Evolutionary conservation across 2,888 invertebrate species (phyloP).

Genomic region (Spisula subtruncata): DNA sequence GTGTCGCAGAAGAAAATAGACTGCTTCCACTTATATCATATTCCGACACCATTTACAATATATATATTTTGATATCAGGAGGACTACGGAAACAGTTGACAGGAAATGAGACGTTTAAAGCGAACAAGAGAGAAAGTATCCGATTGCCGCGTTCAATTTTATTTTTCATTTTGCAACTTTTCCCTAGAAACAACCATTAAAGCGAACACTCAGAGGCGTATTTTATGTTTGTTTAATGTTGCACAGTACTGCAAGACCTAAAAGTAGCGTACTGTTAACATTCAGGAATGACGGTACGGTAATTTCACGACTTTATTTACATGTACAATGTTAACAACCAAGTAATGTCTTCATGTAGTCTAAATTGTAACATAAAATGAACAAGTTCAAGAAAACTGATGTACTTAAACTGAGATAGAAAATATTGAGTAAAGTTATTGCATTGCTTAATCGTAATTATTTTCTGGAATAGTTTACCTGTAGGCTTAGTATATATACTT

Average conservation of each 20-base stretch:
- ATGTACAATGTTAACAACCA: neutral
- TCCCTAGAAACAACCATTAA: neutral
- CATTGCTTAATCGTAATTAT: no score
- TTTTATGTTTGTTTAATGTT: neutral
- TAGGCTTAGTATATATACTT: no score
- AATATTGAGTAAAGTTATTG: no score
- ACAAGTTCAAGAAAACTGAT: neutral
- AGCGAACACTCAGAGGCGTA: neutral
- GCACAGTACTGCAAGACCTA: neutral
- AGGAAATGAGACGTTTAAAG: neutral
- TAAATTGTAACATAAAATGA: slow-evolving; percentile 15
- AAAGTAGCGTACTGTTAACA: neutral
- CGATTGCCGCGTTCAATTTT: neutral
- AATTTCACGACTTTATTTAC: neutral
- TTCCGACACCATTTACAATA: no score
- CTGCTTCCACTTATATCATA: no score
- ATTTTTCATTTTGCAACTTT: slow-evolving; percentile 15
- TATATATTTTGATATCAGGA: no score
- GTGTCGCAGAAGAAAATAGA: no score
- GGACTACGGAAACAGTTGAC: no score
- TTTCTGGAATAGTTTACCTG: no score
- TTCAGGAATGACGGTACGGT: neutral
- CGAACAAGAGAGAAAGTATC: slow-evolving; percentile 9
- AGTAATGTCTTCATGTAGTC: neutral
- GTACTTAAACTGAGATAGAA: no score